phyloP scores from a whole-genome alignment of 2,888 invertebrate species.

The Nemotelus nigrinus region DNA sequence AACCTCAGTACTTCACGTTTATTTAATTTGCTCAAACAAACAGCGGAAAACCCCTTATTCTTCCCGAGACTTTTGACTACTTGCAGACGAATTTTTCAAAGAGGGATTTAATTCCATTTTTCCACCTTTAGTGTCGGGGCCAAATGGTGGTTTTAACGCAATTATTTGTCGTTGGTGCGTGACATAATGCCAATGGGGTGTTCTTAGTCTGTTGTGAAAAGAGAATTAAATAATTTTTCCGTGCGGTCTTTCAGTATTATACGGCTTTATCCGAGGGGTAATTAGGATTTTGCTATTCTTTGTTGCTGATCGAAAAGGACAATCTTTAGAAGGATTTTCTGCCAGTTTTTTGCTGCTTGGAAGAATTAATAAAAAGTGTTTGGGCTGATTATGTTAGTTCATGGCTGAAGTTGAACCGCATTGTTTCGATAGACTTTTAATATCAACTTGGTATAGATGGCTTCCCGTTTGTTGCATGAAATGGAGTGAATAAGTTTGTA shows the following conservation, averaged over 20 bases:
- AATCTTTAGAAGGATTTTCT: conserved; percentile 42
- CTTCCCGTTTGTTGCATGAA: not conserved
- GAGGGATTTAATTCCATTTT: conserved; percentile 48
- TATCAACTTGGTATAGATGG: not conserved
- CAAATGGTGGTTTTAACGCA: conserved; percentile 51
- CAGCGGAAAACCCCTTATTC: conserved; percentile 18
- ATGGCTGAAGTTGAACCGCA: not conserved
- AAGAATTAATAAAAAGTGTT: conserved; percentile 38
- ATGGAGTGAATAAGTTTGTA: not conserved
- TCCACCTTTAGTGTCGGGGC: conserved; percentile 44
- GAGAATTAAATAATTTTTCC: conserved; percentile 46
- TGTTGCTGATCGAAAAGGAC: not conserved
- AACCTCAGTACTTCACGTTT: conserved; percentile 31
- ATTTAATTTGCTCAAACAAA: conserved; percentile 30
- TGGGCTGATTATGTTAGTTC: not conserved
- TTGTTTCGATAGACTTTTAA: not conserved
- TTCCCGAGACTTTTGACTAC: conserved; percentile 11
- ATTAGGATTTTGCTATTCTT: conserved; percentile 37
- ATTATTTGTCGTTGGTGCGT: conserved; percentile 53
- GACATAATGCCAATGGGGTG: conserved; percentile 52
- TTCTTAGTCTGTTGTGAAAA: conserved; percentile 50
- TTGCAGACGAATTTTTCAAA: conserved; percentile 25
- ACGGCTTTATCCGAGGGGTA: conserved; percentile 10
- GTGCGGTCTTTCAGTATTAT: conserved; percentile 6
- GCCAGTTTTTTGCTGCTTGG: conserved; percentile 7